A percentile compares a stretch with the other conserved stretches of the same genome.
phyloP scores from a whole-genome alignment of 2,888 invertebrate genomes.

The Horisme vitalbata region DNA sequence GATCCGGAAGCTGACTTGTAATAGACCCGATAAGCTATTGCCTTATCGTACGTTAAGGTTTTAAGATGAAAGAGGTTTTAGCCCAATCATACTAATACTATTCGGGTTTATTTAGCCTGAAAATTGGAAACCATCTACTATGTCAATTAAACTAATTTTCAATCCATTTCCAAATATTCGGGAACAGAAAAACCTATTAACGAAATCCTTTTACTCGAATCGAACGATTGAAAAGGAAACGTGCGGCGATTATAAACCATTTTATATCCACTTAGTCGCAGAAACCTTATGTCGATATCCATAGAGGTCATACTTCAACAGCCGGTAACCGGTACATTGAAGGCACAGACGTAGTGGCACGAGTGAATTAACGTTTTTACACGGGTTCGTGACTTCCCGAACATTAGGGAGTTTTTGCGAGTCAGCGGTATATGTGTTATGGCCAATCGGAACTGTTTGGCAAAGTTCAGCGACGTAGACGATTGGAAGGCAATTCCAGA shows the following conservation, averaged over 20 bases:
- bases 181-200: conserved; percentile 2
- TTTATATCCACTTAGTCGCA: conserved; percentile 10
- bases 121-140: too few species aligned
- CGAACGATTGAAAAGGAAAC: conserved; percentile 6
- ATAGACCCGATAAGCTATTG: too few species aligned
- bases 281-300: conserved; percentile 7
- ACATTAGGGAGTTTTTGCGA: conserved; percentile 27
- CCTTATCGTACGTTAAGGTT: too few species aligned
- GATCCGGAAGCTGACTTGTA: too few species aligned
- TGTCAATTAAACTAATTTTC: too few species aligned
- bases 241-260: conserved; percentile 12
- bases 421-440: conserved; percentile 16
- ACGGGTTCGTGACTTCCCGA: conserved; percentile 43
- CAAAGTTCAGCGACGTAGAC: background rate
- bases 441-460: conserved; percentile 19
- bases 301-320: conserved; percentile 10
- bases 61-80: too few species aligned
- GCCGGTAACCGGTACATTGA: background rate
- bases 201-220: conserved; percentile 12
- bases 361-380: conserved; percentile 24
- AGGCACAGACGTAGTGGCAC: background rate
- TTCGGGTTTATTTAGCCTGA: too few species aligned
- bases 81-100: too few species aligned
- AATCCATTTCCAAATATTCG: background rate
- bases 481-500: background rate